These are phyloP conservation scores for Meteorus colon DNA, from an alignment of 2,888 invertebrate genomes.

Conservation along the genomic window DNA sequence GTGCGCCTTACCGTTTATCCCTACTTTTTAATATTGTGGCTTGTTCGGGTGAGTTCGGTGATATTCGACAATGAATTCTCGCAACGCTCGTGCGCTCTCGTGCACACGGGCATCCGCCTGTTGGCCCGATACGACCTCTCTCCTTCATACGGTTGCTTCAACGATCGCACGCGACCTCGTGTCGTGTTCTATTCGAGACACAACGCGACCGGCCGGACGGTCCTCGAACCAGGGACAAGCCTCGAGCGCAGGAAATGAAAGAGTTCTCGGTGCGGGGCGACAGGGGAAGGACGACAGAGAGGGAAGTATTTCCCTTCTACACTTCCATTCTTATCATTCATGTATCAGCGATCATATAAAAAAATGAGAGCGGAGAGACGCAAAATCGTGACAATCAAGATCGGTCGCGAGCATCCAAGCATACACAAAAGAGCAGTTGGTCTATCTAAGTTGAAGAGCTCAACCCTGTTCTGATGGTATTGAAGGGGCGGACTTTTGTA, in stretches of 20 bases:
- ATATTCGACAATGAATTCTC: background rate
- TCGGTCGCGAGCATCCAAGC: constrained; percentile 34
- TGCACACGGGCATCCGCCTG: constrained; percentile 26
- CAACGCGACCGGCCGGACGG: constrained; percentile 33
- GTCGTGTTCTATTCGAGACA: constrained; percentile 56
- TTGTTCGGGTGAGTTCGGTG: constrained; percentile 9
- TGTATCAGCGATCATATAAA: background rate
- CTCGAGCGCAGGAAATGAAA: constrained; percentile 47
- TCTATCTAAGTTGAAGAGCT: constrained; percentile 29
- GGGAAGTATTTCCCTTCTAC: constrained; percentile 16
- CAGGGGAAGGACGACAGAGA: background rate
- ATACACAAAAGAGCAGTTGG: constrained; percentile 14
- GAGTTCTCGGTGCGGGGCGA: constrained; percentile 17
- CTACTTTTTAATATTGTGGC: constrained; percentile 18
- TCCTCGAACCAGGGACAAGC: constrained; percentile 34
- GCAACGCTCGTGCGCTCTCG: constrained; percentile 7
- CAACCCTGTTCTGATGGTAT: constrained; percentile 53
- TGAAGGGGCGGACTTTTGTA: constrained; percentile 29
- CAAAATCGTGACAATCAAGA: constrained; percentile 32
- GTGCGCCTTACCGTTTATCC: constrained; percentile 38
- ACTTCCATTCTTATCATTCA: background rate
- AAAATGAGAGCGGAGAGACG: background rate
- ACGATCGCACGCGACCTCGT: constrained; percentile 69
- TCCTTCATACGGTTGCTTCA: constrained; percentile 31
- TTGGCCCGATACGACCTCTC: constrained; percentile 25